Base-by-base conservation (phyloP, 1,140 invertebrate genomes). In the Penaeus indicus region DNA sequence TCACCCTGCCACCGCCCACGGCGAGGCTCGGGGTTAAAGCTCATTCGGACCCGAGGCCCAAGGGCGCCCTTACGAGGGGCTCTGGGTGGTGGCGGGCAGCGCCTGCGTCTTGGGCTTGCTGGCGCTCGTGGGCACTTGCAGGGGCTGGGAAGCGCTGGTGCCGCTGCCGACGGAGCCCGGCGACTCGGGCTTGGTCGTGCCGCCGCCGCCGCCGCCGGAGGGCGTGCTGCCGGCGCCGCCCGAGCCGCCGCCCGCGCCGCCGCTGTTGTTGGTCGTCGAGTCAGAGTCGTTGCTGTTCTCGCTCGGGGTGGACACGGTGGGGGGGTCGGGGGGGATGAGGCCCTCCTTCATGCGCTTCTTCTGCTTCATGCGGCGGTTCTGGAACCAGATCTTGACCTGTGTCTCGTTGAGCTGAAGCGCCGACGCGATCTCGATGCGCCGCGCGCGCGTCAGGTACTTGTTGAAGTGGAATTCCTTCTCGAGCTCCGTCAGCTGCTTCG, bases 401-500 rank as follows among this genome's bases (percentile, higher is more conserved):
- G 98, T 99, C 92, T 99, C 99, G 93, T 99, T 99, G 8, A 99
- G 95, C 92, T 98, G 97, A 25, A 99, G 93, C 2, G 97, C 96
- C 1, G 97, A 97, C 0, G 99, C 99, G 90, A 99, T 99, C 93
- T 99, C 99, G 91, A 99, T 99, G 90, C 99, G 94, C 91, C 98
- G 94, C 13, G 98, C 98, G 90, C 99, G 94, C 4, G 98, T 99
- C 91, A 99, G 95, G 94, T 99, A 99, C 94, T 99, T 99, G 94
- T 99, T 99, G 93, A 99, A 99, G 93, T 99, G 98, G 93, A 99
- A 99, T 93, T 99, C 98, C 93, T 99, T 99, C 93, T 99, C 98
- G 90, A 99, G 94, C 93, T 99, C 99, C 1, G 98, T 99, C 79
- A 99, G 95, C 93, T 99, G 99, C 93, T 99, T 99, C 92, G 99